Evolutionary conservation across 1,140 invertebrate genomes (phyloP).

Genomic region (Tenebrio molitor): DNA sequence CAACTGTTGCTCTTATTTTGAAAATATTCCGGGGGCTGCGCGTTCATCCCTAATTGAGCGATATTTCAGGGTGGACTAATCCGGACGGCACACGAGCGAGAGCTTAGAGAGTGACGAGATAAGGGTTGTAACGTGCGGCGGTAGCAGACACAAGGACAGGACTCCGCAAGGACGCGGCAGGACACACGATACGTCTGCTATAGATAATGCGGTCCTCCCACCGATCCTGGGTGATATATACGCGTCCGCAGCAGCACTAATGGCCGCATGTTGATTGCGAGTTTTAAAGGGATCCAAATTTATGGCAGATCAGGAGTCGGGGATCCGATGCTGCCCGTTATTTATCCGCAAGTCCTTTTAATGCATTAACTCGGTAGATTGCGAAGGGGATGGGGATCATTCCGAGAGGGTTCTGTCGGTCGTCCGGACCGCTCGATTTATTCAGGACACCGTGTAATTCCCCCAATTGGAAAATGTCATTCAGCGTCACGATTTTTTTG

Average conservation of each 20-base stretch:
- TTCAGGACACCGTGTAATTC: conserved; percentile 6
- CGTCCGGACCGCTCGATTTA: not conserved
- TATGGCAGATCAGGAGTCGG: conserved; percentile 61
- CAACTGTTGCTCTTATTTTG: no score
- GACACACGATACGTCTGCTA: conserved; percentile 53
- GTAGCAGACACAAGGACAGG: conserved; percentile 24
- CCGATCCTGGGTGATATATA: conserved; percentile 59
- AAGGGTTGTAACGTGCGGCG: conserved; percentile 30
- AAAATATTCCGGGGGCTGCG: no score
- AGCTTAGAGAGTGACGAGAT: conserved; percentile 46
- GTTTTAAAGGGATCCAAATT: conserved; percentile 62
- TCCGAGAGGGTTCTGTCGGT: conserved; percentile 1
- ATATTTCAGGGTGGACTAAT: conserved; percentile 47
- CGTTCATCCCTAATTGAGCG: conserved; percentile 47
- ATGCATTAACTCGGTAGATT: conserved; percentile 56
- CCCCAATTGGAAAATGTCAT: conserved; percentile 19
- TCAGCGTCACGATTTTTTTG: no score
- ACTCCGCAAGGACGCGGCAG: conserved; percentile 48
- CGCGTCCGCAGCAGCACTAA: conserved; percentile 60
- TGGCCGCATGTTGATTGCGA: conserved; percentile 63
- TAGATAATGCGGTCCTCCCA: conserved; percentile 60
- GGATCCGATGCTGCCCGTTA: conserved; percentile 55
- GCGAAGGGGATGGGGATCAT: conserved; percentile 1
- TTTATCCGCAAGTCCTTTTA: conserved; percentile 62
- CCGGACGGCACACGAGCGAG: conserved; percentile 29